These are phyloP conservation scores for Nilaparvata lugens DNA, from an alignment of 1,140 invertebrate species.

Conservation along the genomic window DNA sequence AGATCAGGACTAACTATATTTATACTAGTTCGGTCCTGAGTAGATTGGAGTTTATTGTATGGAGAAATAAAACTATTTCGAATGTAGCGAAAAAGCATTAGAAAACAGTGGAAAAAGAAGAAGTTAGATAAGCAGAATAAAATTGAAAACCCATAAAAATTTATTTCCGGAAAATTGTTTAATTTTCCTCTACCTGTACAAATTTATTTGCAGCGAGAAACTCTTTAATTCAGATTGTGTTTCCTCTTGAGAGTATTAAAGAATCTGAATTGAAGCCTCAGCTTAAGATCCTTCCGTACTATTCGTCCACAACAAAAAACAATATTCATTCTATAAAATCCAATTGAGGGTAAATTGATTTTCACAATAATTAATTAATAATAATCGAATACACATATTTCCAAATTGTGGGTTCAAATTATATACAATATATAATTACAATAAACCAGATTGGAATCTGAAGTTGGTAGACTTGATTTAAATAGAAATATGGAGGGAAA, in stretches of 20 bases:
- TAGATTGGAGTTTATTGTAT: too few species aligned
- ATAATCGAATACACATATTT: neutral
- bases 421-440: neutral
- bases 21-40: too few species aligned
- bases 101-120: neutral
- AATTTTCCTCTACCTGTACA: slow-evolving; percentile 5
- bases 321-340: neutral
- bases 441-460: neutral
- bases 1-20: too few species aligned
- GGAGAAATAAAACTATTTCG: too few species aligned
- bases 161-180: slow-evolving; percentile 3
- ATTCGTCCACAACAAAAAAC: slow-evolving; percentile 25
- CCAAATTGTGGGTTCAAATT: neutral
- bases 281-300: slow-evolving; percentile 88
- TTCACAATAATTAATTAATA: neutral
- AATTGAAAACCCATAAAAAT: slow-evolving; percentile 11
- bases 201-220: slow-evolving; percentile 9
- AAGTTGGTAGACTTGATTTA: neutral
- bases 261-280: slow-evolving; percentile 86
- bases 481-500: too few species aligned
- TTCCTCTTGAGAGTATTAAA: slow-evolving; percentile 70
- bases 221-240: slow-evolving; percentile 26
- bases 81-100: too few species aligned
- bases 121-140: slow-evolving; percentile 9
- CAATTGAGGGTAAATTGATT: neutral